phyloP scores from a whole-genome alignment of 2,888 invertebrate species.

The Allacma fusca region DNA sequence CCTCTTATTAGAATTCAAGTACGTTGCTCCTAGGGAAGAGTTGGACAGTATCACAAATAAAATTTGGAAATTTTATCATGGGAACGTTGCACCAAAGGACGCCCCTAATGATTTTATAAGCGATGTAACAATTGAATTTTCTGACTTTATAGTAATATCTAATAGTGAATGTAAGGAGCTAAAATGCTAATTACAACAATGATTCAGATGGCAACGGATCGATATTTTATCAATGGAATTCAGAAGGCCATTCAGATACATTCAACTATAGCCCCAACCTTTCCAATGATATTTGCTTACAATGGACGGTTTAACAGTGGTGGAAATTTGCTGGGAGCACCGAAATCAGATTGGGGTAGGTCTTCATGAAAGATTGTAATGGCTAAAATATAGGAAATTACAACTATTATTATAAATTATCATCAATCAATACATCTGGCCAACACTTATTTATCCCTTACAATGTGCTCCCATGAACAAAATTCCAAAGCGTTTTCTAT shows the following conservation, averaged over 20 bases:
- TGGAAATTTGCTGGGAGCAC: background rate
- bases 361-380: background rate
- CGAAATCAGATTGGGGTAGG: constrained; percentile 24
- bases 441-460: no score
- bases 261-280: constrained; percentile 50
- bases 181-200: no score
- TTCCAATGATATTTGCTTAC: constrained; percentile 20
- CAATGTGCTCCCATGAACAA: no score
- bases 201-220: constrained; percentile 52
- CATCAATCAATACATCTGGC: no score
- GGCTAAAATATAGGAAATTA: no score
- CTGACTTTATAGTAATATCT: background rate
- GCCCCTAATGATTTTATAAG: background rate
- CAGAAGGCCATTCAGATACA: constrained; percentile 53
- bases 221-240: constrained; percentile 50
- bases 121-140: constrained; percentile 5
- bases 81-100: background rate
- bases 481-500: no score
- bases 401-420: no score
- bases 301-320: constrained; percentile 34
- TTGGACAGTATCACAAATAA: constrained; percentile 22
- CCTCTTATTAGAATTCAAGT: background rate
- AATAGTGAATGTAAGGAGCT: no score
- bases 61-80: constrained; percentile 29
- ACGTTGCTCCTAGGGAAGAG: background rate